phyloP scores from a whole-genome alignment of 2,888 invertebrate genomes.

The Griposia aprilina region DNA sequence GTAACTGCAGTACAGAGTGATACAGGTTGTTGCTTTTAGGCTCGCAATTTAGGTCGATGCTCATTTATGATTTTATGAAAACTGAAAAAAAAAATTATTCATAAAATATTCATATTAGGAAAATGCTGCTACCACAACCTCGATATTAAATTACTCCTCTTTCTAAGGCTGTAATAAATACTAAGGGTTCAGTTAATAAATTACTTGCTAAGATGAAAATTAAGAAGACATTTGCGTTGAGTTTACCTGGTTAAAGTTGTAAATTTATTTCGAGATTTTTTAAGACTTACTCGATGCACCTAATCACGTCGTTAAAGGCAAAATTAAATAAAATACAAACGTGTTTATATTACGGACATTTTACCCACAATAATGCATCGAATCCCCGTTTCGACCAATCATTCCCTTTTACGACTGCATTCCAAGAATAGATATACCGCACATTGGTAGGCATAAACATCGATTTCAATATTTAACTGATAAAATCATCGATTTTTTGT shows the following conservation, averaged over 20 bases:
- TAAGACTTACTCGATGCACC: constrained; percentile 45
- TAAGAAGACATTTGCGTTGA: constrained; percentile 35
- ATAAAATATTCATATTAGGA: too few species aligned
- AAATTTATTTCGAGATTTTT: constrained; percentile 56
- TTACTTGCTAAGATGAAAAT: constrained; percentile 21
- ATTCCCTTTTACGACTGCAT: constrained; percentile 62
- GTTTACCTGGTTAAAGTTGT: constrained; percentile 27
- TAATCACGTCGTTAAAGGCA: constrained; percentile 61
- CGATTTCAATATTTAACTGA: constrained; percentile 66
- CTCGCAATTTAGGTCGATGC: not conserved
- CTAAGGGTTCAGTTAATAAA: not conserved
- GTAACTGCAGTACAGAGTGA: not conserved
- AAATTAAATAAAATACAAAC: constrained; percentile 64
- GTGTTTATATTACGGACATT: constrained; percentile 57
- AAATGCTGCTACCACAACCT: not conserved
- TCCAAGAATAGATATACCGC: constrained; percentile 58
- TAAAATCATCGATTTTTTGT: constrained; percentile 54
- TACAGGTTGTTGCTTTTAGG: constrained; percentile 9
- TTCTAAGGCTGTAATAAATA: not conserved
- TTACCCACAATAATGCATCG: constrained; percentile 57
- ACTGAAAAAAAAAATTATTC: too few species aligned
- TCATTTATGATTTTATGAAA: not conserved
- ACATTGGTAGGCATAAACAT: constrained; percentile 47
- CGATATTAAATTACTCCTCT: not conserved
- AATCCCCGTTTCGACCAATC: constrained; percentile 51